Percentiles rank a stretch among this genome's conserved stretches.
Evolutionary conservation across 2,888 invertebrate species (phyloP).

Genomic region (Rhabditoides inermis): DNA sequence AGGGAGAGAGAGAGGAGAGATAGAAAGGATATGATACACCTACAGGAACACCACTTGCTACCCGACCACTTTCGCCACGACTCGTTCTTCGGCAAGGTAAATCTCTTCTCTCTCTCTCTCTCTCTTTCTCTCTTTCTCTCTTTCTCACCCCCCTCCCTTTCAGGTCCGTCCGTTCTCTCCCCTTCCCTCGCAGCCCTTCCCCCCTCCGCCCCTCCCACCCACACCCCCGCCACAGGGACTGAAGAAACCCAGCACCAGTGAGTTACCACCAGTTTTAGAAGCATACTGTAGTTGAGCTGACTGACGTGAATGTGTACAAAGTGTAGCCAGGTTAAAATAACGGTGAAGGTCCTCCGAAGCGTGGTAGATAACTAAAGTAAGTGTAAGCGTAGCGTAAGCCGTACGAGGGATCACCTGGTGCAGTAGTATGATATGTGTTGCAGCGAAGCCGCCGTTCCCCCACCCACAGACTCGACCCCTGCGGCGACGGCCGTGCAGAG

Average conservation of each 20-base stretch:
- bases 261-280: slow-evolving; percentile 10
- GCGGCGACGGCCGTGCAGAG: no score
- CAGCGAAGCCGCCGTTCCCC: slow-evolving; percentile 16
- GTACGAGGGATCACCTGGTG: no score
- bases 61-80: slow-evolving; percentile 42
- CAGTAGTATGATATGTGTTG: no score
- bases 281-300: no score
- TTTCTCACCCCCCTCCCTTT: slow-evolving; percentile 49
- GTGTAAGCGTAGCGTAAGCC: no score
- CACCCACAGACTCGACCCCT: no score
- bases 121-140: slow-evolving; percentile 49
- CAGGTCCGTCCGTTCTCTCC: slow-evolving; percentile 42
- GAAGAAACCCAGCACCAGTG: slow-evolving; percentile 24
- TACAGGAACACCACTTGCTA: slow-evolving; percentile 44
- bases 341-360: no score
- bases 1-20: not conserved
- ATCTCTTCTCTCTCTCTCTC: slow-evolving; percentile 36
- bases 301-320: no score
- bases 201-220: slow-evolving; percentile 50
- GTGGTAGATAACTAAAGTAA: no score
- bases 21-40: no score
- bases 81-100: slow-evolving; percentile 45
- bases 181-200: slow-evolving; percentile 43
- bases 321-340: no score
- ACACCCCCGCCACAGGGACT: slow-evolving; percentile 33